Conservation (phyloP, 92 coral and sea anemone species). For the Zoanthus sansibaricus region DNA sequence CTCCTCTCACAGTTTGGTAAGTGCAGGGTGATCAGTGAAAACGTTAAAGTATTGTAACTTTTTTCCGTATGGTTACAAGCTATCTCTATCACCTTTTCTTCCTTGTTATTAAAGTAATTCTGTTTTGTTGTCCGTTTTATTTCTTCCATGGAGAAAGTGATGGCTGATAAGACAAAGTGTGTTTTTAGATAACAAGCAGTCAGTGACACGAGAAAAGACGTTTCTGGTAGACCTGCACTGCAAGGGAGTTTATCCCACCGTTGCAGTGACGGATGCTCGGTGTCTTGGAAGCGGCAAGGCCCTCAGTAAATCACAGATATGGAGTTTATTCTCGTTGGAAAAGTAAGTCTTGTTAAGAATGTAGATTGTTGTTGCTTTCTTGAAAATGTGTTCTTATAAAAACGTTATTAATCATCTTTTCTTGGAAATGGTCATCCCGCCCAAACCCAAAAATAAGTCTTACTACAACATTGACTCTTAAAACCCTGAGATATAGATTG, state of each 20-base stretch:
- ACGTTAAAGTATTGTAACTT: background rate
- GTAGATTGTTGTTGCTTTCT: background rate
- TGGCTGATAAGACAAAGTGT: background rate
- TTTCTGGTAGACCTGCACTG: conserved; percentile 70
- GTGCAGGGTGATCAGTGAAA: background rate
- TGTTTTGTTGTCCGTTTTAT: background rate
- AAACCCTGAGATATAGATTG: too few species aligned
- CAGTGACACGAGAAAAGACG: conserved; percentile 70
- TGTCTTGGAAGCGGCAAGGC: conserved; percentile 89
- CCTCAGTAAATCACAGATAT: conserved; percentile 88
- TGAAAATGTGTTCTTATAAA: background rate
- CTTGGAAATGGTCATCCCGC: too few species aligned
- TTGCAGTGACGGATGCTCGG: conserved; percentile 81
- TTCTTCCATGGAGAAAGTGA: background rate
- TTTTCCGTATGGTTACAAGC: too few species aligned
- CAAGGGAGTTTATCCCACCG: conserved; percentile 95
- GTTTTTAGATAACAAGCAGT: conserved; percentile 45
- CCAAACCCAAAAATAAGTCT: too few species aligned
- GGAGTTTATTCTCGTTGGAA: conserved; percentile 92
- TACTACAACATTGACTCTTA: too few species aligned
- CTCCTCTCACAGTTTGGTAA: conserved; percentile 79
- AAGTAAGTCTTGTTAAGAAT: conserved; percentile 54
- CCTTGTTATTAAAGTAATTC: background rate
- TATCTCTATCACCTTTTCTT: background rate
- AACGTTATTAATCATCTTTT: too few species aligned